phyloP scores from a whole-genome alignment of 1,140 invertebrate species.

The Glomeris maerens region DNA sequence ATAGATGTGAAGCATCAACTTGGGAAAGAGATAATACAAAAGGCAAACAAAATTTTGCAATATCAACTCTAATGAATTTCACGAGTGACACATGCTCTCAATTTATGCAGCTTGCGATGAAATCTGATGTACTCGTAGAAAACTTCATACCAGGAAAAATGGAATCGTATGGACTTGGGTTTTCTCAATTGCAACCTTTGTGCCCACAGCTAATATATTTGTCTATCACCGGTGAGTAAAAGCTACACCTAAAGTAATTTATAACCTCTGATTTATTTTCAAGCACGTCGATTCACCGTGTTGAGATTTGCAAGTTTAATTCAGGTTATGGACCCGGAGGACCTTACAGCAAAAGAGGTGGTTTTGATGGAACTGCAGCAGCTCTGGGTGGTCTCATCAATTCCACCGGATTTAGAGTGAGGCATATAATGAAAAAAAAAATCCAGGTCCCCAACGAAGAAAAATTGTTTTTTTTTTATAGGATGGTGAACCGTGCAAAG shows the following conservation, averaged over 20 bases:
- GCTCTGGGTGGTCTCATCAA: constrained; percentile 78
- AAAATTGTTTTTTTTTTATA: constrained; percentile 13
- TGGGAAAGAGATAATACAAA: constrained; percentile 56
- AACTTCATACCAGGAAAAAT: constrained; percentile 90
- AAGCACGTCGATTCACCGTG: neutral
- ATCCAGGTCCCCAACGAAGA: neutral
- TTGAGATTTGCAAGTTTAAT: constrained; percentile 5
- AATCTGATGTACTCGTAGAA: constrained; percentile 80
- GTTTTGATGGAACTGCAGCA: constrained; percentile 90
- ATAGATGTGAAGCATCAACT: constrained; percentile 59
- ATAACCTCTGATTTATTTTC: neutral
- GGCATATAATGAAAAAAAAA: too few species aligned
- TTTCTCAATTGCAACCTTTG: constrained; percentile 49
- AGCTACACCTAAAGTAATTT: neutral
- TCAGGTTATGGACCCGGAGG: constrained; percentile 67
- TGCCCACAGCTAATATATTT: constrained; percentile 81
- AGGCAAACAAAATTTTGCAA: constrained; percentile 27
- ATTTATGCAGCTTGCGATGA: constrained; percentile 36
- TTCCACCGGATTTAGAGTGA: constrained; percentile 66
- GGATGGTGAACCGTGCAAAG: constrained; percentile 73
- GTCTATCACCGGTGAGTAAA: constrained; percentile 57
- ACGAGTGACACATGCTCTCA: neutral
- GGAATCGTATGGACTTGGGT: constrained; percentile 59
- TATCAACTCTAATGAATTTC: neutral
- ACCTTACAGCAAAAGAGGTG: constrained; percentile 67